Evolutionary conservation across 2,113 vertebrate species (phyloP).

Genomic region (Tragelaphus buxtoni): DNA sequence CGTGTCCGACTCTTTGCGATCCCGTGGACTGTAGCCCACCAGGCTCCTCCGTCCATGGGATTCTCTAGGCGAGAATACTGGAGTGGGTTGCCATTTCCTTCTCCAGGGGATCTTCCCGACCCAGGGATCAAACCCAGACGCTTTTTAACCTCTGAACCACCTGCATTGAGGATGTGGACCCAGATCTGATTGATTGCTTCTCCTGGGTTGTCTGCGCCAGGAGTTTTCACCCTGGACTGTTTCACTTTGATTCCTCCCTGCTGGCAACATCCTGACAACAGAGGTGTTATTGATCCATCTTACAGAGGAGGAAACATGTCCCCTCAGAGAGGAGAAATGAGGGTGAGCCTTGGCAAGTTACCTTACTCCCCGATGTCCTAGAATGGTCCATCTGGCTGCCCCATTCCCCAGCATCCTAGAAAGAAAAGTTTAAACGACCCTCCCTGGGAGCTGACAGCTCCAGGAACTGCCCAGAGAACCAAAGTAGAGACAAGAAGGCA

Average conservation of each 20-base stretch:
- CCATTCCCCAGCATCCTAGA: not conserved
- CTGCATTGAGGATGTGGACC: not conserved
- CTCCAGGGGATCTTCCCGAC: too few relatives aligned
- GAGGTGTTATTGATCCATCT: not conserved
- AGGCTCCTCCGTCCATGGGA: too few relatives aligned
- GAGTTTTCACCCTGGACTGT: not conserved
- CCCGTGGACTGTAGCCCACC: too few relatives aligned
- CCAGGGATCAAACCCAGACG: too few relatives aligned
- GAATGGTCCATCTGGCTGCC: not conserved
- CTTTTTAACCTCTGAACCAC: too few relatives aligned
- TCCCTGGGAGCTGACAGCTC: not conserved
- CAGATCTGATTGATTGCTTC: not conserved
- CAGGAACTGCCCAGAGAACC: not conserved
- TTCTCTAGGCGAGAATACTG: too few relatives aligned
- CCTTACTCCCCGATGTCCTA: not conserved
- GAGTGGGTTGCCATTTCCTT: too few relatives aligned
- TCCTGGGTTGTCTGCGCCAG: not conserved
- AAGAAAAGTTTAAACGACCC: not conserved
- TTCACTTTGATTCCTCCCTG: not conserved
- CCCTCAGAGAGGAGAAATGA: not conserved
- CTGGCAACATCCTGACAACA: not conserved
- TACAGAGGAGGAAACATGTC: not conserved
- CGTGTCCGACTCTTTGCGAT: too few relatives aligned
- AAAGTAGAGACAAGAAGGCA: not conserved
- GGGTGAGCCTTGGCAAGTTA: not conserved